phyloP scores from a whole-genome alignment of 2,113 vertebrate species.

The Emydura subglobosa region DNA sequence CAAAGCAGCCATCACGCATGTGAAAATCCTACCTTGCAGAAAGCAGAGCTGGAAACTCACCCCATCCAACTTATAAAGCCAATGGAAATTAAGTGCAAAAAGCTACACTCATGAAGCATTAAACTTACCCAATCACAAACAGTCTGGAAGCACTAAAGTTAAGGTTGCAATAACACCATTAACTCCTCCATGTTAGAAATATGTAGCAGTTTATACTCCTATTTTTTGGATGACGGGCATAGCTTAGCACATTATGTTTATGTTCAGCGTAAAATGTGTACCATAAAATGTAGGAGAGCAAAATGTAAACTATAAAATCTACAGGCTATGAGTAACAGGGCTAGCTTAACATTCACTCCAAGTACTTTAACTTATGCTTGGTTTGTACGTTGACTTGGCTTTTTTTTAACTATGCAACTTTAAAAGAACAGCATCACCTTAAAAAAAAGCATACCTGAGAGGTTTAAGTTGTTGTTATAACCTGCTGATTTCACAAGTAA shows the following conservation, averaged over 20 bases:
- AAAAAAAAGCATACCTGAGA: neutral
- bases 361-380: neutral
- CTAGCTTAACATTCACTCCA: neutral
- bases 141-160: neutral
- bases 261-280: conserved; percentile 7
- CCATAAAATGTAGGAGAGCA: neutral
- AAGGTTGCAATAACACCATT: neutral
- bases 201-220: neutral
- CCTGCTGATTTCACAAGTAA: neutral
- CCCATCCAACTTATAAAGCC: neutral
- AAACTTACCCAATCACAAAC: neutral
- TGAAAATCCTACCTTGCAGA: neutral
- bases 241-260: conserved; percentile 6
- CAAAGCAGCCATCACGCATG: neutral
- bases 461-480: neutral
- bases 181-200: neutral
- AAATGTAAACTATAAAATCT: neutral
- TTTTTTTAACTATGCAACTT: neutral
- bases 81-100: neutral
- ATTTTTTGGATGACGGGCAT: neutral
- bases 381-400: neutral
- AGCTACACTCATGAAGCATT: neutral
- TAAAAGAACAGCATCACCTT: neutral
- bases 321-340: neutral
- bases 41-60: neutral